Conservation (phyloP, 2,888 invertebrate genomes). For the Carpatolechia fugitivella region DNA sequence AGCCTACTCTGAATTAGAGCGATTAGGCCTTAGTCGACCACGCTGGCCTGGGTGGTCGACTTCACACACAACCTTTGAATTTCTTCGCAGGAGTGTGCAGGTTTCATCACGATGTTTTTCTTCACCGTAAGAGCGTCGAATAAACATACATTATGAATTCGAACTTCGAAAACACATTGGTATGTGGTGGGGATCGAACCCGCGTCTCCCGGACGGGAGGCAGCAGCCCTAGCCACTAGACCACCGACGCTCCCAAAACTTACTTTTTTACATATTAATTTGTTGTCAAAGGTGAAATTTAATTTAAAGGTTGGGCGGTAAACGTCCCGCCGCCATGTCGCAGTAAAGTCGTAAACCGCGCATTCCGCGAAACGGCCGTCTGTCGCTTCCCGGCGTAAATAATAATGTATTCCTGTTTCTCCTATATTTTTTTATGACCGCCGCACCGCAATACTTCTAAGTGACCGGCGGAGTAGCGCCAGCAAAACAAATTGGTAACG, state of each 20-base stretch:
- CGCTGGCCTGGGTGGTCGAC: too few species aligned
- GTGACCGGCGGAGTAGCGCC: conserved; percentile 29
- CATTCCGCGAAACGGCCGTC: conserved; percentile 1
- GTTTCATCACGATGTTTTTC: too few species aligned
- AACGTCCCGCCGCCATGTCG: conserved; percentile 2
- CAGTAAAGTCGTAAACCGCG: background rate
- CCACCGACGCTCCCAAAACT: background rate
- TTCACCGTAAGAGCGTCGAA: too few species aligned
- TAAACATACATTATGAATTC: too few species aligned
- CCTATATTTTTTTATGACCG: conserved; percentile 35
- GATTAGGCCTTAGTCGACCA: too few species aligned
- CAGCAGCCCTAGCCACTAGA: background rate
- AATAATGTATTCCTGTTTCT: conserved; percentile 33
- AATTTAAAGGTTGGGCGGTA: background rate
- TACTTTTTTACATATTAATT: background rate
- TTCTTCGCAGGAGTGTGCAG: too few species aligned
- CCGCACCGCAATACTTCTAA: conserved; percentile 34
- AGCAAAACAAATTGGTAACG: conserved; percentile 15
- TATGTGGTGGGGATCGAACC: too few species aligned
- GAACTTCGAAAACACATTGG: too few species aligned
- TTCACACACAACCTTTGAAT: too few species aligned
- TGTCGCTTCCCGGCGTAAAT: conserved; percentile 21
- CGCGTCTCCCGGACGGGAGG: too few species aligned
- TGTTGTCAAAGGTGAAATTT: background rate
- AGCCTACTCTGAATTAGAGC: too few species aligned